phyloP scores from a whole-genome alignment of 2,888 invertebrate species.

The Mythimna ferrago region DNA sequence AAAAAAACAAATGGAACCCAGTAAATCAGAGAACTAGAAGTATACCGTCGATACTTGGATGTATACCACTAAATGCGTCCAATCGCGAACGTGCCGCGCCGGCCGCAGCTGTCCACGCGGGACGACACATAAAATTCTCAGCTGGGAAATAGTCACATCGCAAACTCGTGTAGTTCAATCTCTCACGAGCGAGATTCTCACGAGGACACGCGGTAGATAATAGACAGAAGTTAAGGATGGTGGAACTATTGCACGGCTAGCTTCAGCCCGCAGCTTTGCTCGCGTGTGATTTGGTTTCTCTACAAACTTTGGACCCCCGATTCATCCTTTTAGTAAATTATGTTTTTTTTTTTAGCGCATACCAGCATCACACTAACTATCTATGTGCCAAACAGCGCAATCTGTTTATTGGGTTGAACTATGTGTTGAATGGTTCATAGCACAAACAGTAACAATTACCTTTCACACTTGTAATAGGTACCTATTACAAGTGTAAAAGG shows the following conservation, averaged over 20 bases:
- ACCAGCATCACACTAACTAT: too few relatives aligned
- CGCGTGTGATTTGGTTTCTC: too few relatives aligned
- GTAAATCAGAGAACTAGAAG: background rate
- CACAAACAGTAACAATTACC: too few relatives aligned
- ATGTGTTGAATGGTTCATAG: too few relatives aligned
- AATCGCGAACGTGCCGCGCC: conserved; percentile 54
- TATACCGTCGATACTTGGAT: background rate
- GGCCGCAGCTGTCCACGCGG: conserved; percentile 64
- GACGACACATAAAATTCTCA: conserved; percentile 61
- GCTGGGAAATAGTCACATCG: conserved; percentile 66
- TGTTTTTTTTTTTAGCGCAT: too few relatives aligned
- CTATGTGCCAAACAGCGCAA: too few relatives aligned
- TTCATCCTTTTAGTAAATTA: too few relatives aligned
- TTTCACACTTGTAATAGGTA: too few relatives aligned
- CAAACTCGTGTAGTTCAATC: conserved; percentile 63
- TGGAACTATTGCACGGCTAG: background rate
- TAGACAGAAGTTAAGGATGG: conserved; percentile 23
- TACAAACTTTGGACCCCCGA: too few relatives aligned
- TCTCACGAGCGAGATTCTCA: conserved; percentile 55
- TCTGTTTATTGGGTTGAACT: too few relatives aligned
- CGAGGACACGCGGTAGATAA: conserved; percentile 11
- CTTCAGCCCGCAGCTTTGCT: too few relatives aligned
- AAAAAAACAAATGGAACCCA: conserved; percentile 5
- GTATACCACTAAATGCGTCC: conserved; percentile 36
- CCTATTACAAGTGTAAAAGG: too few relatives aligned